Evolutionary conservation across 2,113 vertebrate genomes (phyloP), one percentile per base, ranked within the genome.

Genomic region (Bucco capensis): DNA sequence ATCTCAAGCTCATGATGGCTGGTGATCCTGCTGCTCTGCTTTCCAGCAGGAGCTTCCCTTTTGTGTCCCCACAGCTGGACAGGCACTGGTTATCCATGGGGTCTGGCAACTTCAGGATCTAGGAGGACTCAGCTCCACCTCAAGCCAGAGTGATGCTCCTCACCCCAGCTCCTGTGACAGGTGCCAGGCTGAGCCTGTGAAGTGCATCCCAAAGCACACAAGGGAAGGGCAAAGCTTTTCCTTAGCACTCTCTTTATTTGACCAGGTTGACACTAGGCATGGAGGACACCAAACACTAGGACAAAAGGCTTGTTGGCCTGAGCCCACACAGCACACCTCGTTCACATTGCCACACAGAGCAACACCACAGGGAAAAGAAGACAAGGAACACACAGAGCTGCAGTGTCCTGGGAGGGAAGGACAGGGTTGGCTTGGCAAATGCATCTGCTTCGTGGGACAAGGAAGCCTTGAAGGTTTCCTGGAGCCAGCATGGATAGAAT

Each of bases 181-280:
- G 11, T 21, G 25, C 38, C 46, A 25, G 10, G n/a, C 73, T 1
- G 15, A 37, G 25, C 27, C 24, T n/a, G 5, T 2, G 1, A 24
- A 64, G 30, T 30, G 83, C 16, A 56, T 37, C 71, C 81, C 70
- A 33, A 24, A 28, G 18, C 70, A 37, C 33, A 23, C n/a, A 3
- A 40, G 28, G 21, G 25, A 5, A 3, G 44, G 6, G 60, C 54
- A 25, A 15, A 8, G 12, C 14, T 22, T 25, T 38, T 92, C 65
- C 82, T 94, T 67, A 89, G 91, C 71, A 0, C 77, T 91, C 83
- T 19, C 61, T 97, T 97, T 97, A 97, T 97, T 96, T 72, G 21
- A 27, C 88, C 31, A 27, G 66, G 47, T 74, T 60, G 88, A 81
- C 94, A 88, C 57, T 31, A 69, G 88, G 85, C 81, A 76, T 12